Evolutionary conservation across 2,113 vertebrate species (phyloP).

Genomic region (Leiothrix lutea): DNA sequence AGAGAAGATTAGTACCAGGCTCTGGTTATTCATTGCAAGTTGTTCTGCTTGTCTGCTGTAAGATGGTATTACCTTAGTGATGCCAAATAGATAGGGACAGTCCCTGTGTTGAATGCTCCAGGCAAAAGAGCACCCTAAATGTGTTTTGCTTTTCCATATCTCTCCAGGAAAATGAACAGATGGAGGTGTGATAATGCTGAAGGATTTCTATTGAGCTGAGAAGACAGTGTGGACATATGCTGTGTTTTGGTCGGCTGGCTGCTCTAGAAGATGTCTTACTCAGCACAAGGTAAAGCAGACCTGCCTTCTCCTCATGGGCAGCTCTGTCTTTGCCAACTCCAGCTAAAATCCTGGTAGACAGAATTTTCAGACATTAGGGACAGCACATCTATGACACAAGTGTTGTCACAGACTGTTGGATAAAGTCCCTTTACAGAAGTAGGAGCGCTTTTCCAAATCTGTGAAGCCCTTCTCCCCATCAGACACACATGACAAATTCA

Average conservation of each 20-base stretch:
- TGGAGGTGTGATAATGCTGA: background rate
- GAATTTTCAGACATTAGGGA: background rate
- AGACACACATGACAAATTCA: background rate
- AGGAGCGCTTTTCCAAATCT: background rate
- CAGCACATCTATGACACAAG: background rate
- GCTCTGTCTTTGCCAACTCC: background rate
- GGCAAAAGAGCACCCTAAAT: background rate
- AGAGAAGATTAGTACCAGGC: background rate
- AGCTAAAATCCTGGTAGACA: background rate
- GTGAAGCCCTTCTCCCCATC: background rate
- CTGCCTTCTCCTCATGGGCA: background rate
- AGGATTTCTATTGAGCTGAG: background rate
- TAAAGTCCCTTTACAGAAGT: background rate
- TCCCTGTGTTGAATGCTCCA: background rate
- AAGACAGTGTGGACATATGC: background rate
- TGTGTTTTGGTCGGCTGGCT: background rate
- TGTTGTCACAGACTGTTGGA: background rate
- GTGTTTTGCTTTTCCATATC: background rate
- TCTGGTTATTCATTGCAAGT: background rate
- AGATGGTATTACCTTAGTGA: background rate
- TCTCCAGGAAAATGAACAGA: background rate
- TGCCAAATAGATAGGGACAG: background rate
- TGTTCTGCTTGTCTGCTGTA: background rate
- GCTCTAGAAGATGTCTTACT: background rate
- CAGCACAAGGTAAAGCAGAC: background rate